These are phyloP conservation scores for Muntiacus muntjak DNA, from an alignment of 2,113 vertebrate species.

Conservation along the genomic window DNA sequence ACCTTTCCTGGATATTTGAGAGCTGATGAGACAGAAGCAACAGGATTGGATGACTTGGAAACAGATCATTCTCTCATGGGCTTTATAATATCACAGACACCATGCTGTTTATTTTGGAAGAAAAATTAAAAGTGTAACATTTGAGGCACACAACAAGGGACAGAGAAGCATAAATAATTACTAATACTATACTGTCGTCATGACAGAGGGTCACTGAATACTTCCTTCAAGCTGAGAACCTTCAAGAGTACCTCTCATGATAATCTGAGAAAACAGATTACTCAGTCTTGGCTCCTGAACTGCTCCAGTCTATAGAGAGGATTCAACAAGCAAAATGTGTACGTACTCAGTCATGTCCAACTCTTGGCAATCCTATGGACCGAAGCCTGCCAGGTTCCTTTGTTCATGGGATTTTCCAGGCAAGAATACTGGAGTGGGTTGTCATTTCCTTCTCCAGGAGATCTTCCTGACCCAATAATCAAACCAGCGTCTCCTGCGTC, in stretches of 20 bases:
- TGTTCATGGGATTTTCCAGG: not conserved
- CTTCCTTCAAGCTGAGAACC: not conserved
- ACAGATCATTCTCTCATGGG: not conserved
- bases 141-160: not conserved
- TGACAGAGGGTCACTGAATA: not conserved
- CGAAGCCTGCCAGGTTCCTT: not conserved
- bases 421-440: not conserved
- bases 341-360: accelerated
- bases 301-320: not conserved
- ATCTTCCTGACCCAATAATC: not conserved
- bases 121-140: not conserved
- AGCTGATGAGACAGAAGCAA: not conserved
- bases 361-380: not conserved
- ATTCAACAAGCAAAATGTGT: not conserved
- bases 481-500: not conserved
- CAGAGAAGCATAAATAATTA: not conserved
- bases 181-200: not conserved
- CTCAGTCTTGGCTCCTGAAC: not conserved
- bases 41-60: not conserved
- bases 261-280: not conserved
- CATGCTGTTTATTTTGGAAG: not conserved
- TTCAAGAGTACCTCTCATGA: not conserved
- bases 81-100: not conserved
- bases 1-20: not conserved
- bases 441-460: not conserved